Evolutionary conservation across 2,888 invertebrate genomes (phyloP).

Genomic region (Acronicta alni): DNA sequence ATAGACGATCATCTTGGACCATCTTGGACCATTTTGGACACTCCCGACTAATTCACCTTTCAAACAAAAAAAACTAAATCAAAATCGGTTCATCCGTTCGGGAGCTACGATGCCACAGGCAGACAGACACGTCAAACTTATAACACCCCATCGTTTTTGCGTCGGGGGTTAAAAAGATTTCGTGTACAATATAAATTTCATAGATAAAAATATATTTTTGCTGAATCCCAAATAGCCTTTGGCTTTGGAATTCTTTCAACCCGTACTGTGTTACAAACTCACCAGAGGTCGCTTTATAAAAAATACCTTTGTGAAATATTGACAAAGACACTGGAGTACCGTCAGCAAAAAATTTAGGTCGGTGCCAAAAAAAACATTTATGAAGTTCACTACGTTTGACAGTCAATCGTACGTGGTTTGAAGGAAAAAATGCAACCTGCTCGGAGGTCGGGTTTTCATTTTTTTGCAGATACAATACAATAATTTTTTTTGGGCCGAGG

Average conservation of each 20-base stretch:
- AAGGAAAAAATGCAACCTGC: not conserved
- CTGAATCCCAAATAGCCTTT: not conserved
- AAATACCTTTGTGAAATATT: not conserved
- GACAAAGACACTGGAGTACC: not conserved
- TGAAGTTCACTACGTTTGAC: constrained; percentile 16
- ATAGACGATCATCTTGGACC: too few species aligned
- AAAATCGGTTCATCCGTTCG: too few species aligned
- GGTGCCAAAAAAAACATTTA: constrained; percentile 17
- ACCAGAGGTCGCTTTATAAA: not conserved
- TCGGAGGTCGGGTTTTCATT: not conserved
- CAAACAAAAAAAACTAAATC: too few species aligned
- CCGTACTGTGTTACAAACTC: not conserved
- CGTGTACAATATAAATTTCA: too few species aligned
- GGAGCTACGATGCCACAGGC: too few species aligned
- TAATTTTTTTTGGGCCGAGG: too few species aligned
- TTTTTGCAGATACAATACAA: not conserved
- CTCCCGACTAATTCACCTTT: too few species aligned
- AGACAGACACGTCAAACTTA: too few species aligned
- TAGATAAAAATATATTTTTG: too few species aligned
- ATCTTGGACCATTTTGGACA: too few species aligned
- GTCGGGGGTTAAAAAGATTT: too few species aligned
- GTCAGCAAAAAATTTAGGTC: not conserved
- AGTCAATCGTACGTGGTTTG: constrained; percentile 13
- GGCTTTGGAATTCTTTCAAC: not conserved
- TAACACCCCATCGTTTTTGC: too few species aligned